Evolutionary conservation across 2,113 vertebrate genomes (phyloP), one percentile per base, ranked within the genome.

Genomic region (Scytalopus superciliaris): DNA sequence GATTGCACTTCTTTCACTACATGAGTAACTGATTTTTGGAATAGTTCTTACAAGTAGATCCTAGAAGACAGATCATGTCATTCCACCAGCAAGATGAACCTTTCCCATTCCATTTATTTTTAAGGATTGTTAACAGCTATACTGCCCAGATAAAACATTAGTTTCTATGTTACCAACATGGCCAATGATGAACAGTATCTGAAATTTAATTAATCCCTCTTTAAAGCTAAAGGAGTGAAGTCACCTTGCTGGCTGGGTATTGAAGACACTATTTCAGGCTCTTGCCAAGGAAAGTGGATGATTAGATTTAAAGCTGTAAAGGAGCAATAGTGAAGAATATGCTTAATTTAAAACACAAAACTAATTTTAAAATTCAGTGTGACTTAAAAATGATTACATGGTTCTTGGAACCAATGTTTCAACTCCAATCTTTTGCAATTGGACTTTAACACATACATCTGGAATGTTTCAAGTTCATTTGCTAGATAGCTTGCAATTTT

Each of bases 381-480:
- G 37, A 90, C 67, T 84, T 84, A 56, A 74, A 74, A 83, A 74
- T 78, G 70, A 70, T 87, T 75, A 67, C 45, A 70, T 62, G 19
- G n/a, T 79, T 35, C 69, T 56, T 92, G 45, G 35, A 69, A 89
- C 30, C 35, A 60, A 30, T n/a, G 21, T 79, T 87, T 84, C 56
- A 72, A 62, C 23, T 78, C 24, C 49, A 49, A 44, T n/a, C 25
- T 63, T 69, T 37, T 59, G 50, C 40, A 83, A 50, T 40, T 75
- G 40, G 45, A 33, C 60, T 75, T 47, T 37, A 68, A 81, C 19
- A 33, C 45, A 57, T 90, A 21, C 25, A 78, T 74, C 70, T 73
- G 55, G 62, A 81, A 19, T 42, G 66, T 56, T 97, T 93, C 53
- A 86, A 53, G 70, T 62, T 96, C 28, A 92, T 83, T 90, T 95